Evolutionary conservation across 2,113 vertebrate species (phyloP).

Genomic region (Nansenia antarctica): DNA sequence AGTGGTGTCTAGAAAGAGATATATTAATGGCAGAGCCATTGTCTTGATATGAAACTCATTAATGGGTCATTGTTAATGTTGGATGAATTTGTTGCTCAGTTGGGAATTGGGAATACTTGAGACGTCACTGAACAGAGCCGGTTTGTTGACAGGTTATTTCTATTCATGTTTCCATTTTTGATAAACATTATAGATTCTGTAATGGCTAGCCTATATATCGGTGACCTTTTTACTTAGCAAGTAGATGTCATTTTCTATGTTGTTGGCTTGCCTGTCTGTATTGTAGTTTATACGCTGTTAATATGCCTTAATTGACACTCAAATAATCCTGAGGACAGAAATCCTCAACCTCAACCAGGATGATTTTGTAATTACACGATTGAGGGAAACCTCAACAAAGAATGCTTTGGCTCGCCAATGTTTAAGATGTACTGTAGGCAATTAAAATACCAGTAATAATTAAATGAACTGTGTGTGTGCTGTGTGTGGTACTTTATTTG

Average conservation of each 20-base stretch:
- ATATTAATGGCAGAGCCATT: not conserved
- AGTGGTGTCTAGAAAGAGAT: not conserved
- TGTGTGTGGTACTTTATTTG: not conserved
- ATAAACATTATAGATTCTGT: conserved; percentile 12
- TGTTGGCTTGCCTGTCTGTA: conserved; percentile 16
- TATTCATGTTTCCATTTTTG: conserved; percentile 9
- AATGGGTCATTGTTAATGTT: not conserved
- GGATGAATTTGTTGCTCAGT: not conserved
- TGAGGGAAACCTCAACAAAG: not conserved
- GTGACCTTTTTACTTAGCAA: conserved; percentile 16
- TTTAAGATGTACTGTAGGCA: not conserved
- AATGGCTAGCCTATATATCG: conserved; percentile 6
- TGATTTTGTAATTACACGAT: not conserved
- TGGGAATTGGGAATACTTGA: conserved; percentile 56
- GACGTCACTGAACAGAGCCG: conserved; percentile 39
- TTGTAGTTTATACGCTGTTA: conserved; percentile 12
- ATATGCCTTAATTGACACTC: conserved; percentile 23
- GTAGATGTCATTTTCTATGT: conserved; percentile 15
- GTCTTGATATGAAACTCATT: not conserved
- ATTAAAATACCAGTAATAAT: not conserved
- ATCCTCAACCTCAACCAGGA: not conserved
- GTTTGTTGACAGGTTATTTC: conserved; percentile 53
- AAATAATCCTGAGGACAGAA: conserved; percentile 22
- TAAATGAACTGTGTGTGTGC: not conserved
- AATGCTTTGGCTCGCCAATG: not conserved